Evolutionary conservation across 2,113 vertebrate species (phyloP).

Genomic region (Baryphthengus martii): DNA sequence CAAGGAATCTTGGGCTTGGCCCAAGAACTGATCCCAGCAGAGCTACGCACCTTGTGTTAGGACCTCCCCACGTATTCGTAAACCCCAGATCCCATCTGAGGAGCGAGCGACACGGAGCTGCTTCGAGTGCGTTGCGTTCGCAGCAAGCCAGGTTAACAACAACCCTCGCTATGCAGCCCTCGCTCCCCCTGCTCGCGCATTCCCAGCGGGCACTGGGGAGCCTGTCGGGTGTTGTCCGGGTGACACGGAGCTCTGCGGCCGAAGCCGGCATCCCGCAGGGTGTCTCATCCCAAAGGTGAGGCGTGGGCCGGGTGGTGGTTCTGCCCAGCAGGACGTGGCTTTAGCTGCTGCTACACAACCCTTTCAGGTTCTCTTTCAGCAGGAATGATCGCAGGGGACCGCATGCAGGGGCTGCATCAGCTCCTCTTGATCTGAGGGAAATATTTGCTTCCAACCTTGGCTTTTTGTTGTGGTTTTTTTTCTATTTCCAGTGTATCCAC

Average conservation of each 20-base stretch:
- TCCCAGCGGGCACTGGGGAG: not conserved
- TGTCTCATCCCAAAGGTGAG: not conserved
- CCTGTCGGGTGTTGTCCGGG: accelerated
- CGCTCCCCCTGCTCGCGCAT: not conserved
- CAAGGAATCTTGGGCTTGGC: not conserved
- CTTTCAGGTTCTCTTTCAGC: not conserved
- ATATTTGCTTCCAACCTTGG: not conserved
- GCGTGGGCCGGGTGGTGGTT: not conserved
- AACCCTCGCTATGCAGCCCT: not conserved
- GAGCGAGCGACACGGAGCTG: not conserved
- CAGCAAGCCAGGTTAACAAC: not conserved
- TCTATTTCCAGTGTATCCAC: constrained; percentile 87
- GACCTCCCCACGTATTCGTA: not conserved
- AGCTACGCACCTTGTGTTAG: not conserved
- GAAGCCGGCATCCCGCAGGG: not conserved
- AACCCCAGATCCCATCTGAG: not conserved
- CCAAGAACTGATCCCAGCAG: not conserved
- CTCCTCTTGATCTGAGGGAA: not conserved
- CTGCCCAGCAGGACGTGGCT: too few relatives aligned
- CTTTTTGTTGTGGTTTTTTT: not conserved
- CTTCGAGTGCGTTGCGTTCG: not conserved
- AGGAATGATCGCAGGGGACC: not conserved
- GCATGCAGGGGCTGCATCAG: not conserved
- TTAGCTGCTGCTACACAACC: not conserved
- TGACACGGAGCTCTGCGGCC: not conserved